Base-by-base conservation (phyloP, 2,113 vertebrate genomes). In the Gadus chalcogrammus region DNA sequence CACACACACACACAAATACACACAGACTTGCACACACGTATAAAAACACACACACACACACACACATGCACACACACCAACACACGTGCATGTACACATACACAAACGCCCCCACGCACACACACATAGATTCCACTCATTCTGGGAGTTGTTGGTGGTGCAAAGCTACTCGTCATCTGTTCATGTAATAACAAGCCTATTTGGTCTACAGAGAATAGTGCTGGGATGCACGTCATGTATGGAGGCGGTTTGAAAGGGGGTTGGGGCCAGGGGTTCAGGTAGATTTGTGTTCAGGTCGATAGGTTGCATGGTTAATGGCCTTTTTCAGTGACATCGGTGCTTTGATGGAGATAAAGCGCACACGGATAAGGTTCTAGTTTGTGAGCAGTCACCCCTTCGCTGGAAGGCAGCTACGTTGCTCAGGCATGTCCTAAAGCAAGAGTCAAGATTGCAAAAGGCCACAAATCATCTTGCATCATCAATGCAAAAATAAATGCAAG, bases 261-360 rank as follows among this genome's bases (percentile, higher is more conserved):
- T 35, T 35, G 31, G 31, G 31, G 31, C 31, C 31, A 35, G 31
- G 31, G 31, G 31, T 35, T 65, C 13, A 71, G 22, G 69, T 13
- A 79, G 28, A 16, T 55, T 55, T 55, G 55, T 58, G 18, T 59
- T 64, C 20, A 71, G 53, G 56, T 42, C 65, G 31, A 76, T 53
- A 3, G n/a, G 28, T 62, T 65, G 27, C 67, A 64, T 65, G 71
- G 64, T 76, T 55, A 67, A 77, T 22, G 16, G 59, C 71, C 84
- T 88, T 82, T 79, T 75, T 81, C 31, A 73, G 69, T 73, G 84
- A 20, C 76, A 77, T 55, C 79, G 72, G 70, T 67, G 68, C 61
- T 66, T 35, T 11, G 70, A 77, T 72, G 17, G 73, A 78, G 71
- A 79, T 61, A 75, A 68, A 69, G 15, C 62, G 65, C 22, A 4